These are phyloP conservation scores for Ammodytes marinus DNA, from an alignment of 2,113 vertebrate genomes.

Conservation along the genomic window DNA sequence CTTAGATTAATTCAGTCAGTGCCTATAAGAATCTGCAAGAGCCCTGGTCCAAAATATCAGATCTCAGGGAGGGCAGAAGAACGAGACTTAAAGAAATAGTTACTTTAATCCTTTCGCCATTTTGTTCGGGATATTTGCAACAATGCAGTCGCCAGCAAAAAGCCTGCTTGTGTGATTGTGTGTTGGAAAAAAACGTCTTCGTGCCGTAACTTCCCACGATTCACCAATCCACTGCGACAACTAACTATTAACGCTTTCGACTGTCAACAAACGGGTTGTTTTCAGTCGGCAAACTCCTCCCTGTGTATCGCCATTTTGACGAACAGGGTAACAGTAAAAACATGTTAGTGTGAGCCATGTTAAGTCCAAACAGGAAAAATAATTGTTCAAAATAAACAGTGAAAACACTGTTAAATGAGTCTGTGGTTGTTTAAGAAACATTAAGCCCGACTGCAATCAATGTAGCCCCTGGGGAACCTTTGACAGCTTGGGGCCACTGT, in stretches of 20 bases:
- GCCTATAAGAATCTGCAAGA: neutral
- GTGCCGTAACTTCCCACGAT: neutral
- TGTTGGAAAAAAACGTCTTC: neutral
- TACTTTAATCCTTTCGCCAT: conserved; percentile 77
- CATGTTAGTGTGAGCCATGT: conserved; percentile 23
- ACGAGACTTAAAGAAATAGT: conserved; percentile 23
- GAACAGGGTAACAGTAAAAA: conserved; percentile 52
- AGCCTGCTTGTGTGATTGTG: neutral
- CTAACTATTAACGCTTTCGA: neutral
- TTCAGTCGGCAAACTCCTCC: conserved; percentile 78
- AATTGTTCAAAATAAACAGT: neutral
- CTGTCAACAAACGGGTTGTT: conserved; percentile 69
- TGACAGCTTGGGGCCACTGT: conserved; percentile 43
- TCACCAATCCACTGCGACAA: neutral
- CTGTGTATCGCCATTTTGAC: conserved; percentile 86
- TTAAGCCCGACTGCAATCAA: neutral
- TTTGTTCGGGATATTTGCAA: conserved; percentile 67
- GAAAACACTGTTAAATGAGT: neutral
- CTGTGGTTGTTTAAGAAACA: neutral
- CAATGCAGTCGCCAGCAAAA: conserved; percentile 11
- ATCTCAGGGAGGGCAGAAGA: neutral
- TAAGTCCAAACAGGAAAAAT: neutral
- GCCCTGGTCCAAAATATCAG: neutral
- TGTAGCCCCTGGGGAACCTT: neutral
- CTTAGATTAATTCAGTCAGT: neutral